These are phyloP conservation scores for Strigops habroptila DNA, from an alignment of 2,113 vertebrate genomes.

Conservation along the genomic window DNA sequence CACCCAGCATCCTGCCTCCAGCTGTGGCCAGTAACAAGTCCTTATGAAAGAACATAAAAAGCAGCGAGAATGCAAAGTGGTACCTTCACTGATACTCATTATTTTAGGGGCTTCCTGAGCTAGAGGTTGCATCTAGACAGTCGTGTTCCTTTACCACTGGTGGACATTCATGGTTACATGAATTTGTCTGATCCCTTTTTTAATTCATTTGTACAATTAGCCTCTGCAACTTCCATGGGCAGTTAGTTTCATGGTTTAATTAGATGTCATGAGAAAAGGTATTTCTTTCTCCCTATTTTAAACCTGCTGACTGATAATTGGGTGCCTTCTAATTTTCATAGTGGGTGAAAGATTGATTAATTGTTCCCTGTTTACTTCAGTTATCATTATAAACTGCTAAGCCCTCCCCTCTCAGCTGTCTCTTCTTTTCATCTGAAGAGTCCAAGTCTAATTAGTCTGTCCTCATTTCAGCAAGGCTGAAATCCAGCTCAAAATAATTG, in stretches of 20 bases:
- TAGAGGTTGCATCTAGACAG: neutral
- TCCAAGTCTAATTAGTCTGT: conserved; percentile 36
- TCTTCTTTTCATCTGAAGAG: conserved; percentile 1
- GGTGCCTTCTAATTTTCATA: conserved; percentile 23
- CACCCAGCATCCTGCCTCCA: neutral
- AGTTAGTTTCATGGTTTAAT: conserved; percentile 5
- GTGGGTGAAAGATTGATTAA: conserved; percentile 20
- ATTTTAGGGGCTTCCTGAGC: neutral
- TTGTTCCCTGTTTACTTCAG: conserved; percentile 33
- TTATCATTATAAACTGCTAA: conserved; percentile 14
- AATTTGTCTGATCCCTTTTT: neutral
- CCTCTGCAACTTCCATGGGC: neutral
- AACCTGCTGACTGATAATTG: neutral
- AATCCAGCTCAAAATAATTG: conserved; percentile 38
- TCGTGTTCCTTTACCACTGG: neutral
- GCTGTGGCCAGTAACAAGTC: neutral
- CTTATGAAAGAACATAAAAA: neutral
- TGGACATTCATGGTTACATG: neutral
- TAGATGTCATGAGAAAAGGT: neutral
- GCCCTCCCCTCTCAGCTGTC: conserved; percentile 29
- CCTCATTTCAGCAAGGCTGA: conserved; percentile 28
- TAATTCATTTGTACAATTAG: neutral
- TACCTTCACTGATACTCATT: neutral
- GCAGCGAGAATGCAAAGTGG: neutral
- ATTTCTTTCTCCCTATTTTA: conserved; percentile 29